Evolutionary conservation across 2,113 vertebrate species (phyloP), one percentile per base, ranked within the genome.

Genomic region (Aldabrachelys gigantea): DNA sequence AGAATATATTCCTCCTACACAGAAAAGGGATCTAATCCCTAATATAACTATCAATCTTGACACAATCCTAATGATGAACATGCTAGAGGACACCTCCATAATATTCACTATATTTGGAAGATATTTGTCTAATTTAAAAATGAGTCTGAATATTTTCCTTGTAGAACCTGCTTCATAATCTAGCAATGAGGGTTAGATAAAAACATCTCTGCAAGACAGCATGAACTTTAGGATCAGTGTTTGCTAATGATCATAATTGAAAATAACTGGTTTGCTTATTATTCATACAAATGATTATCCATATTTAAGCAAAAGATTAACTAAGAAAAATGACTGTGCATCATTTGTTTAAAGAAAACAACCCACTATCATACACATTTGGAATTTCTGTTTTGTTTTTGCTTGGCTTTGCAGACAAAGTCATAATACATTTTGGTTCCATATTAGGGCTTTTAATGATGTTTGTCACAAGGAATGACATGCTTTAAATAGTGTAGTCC

Each of bases 401-500:
- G 47, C 54, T 1, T 5, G 86, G 1, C 13, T 84, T 57, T 31
- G 91, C 87, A 85, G 86, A 78, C 35, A 41, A 54, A 57, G 92
- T 41, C 84, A 90, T 91, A 47, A 11, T 88, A 83, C 56, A 65
- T 97, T 92, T 94, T 59, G 89, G 95, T 76, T 95, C 82, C 90
- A 80, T 17, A 27, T 76, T 3, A 49, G 91, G 89, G 75, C 90
- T 92, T 56, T 92, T 56, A 95, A 97, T 97, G 93, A 85, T 95
- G 31, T 50, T n/a, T 80, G 76, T 87, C 56, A 59, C 35, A 80
- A 80, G 35, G 56, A 17, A 89, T 89, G 89, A 95, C 94, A 94
- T 95, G 92, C 95, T 95, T 96, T 92, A 91, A 92, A 96, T 90
- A 95, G 93, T 97, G 96, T 95, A 95, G 94, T 69, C 80, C 91